Evolutionary conservation across 2,888 invertebrate genomes (phyloP).

Genomic region (Drosophila multiciliata): DNA sequence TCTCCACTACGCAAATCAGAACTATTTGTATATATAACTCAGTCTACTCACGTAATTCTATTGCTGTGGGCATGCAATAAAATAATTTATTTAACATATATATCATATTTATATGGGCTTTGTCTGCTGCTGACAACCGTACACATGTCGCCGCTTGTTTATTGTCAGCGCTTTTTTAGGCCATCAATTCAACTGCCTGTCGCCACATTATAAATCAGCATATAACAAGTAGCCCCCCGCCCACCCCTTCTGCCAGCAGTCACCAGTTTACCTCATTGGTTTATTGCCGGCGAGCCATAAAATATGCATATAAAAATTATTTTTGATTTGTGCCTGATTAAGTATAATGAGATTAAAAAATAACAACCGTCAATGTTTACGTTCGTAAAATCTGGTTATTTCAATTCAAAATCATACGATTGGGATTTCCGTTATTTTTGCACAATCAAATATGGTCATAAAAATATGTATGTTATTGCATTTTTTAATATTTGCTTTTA

Average conservation of each 20-base stretch:
- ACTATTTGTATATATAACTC: not conserved
- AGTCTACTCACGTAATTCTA: constrained; percentile 4
- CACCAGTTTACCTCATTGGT: constrained; percentile 17
- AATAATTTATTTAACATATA: constrained; percentile 20
- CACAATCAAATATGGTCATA: not conserved
- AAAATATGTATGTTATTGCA: not conserved
- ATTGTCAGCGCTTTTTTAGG: constrained; percentile 54
- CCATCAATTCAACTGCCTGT: constrained; percentile 48
- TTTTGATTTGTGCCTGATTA: constrained; percentile 57
- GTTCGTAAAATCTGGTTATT: constrained; percentile 38
- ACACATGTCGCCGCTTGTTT: constrained; percentile 60
- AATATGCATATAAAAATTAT: constrained; percentile 49
- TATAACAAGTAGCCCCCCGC: constrained; percentile 25
- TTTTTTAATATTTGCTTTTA: not conserved
- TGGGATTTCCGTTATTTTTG: not conserved
- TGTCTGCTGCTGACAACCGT: constrained; percentile 54
- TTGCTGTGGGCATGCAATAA: not conserved
- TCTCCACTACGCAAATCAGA: not conserved
- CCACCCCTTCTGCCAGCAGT: too few relatives aligned
- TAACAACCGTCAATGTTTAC: constrained; percentile 4
- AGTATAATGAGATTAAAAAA: constrained; percentile 55
- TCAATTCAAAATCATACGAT: constrained; percentile 7
- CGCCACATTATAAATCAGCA: constrained; percentile 68
- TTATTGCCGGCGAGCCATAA: constrained; percentile 51
- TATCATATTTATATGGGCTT: constrained; percentile 28